Base-by-base conservation (phyloP, 2,113 vertebrate species). In the Plotosus lineatus region DNA sequence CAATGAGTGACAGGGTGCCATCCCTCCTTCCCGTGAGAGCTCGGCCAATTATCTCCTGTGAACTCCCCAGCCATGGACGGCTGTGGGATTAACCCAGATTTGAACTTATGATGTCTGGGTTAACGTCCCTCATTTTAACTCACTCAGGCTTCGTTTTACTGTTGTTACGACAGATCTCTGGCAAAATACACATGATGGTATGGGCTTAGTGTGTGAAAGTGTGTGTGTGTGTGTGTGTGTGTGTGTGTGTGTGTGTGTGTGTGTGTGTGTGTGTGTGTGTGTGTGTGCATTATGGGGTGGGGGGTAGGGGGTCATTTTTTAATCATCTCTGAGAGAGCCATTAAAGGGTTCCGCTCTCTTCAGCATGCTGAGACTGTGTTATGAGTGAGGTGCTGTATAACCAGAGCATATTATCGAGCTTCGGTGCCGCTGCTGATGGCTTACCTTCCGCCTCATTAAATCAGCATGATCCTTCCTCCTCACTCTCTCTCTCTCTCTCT, bases 311-410 rank as follows among this genome's bases (percentile, higher is more conserved):
- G n/a, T n/a, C n/a, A n/a, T n/a, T n/a, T n/a, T n/a, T n/a, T n/a
- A n/a, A 89, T 89, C 85, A 87, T 81, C 87, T 76, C 77, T 82
- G 81, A 46, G 31, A 76, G 26, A 85, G 87, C 87, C 86, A 91
- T 90, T 89, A 89, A 83, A 51, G 84, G 75, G 55, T 75, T 86
- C 80, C 85, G 86, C 82, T 77, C 82, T 73, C 78, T 86, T 88
- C 89, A 88, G 89, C 87, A 86, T 78, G 88, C 89, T 86, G 44
- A 74, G 79, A 77, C 68, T 77, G 44, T 77, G 56, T 76, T 84
- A 86, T 48, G 71, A 83, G 86, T 83, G 82, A 76, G 84, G 63
- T 58, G 40, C 80, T 17, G 84, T 85, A 82, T 42, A 86, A 85
- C 82, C 86, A 86, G 88, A 88, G 86, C 82, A 65, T 68, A 80